Evolutionary conservation across 37 sponge, comb jelly and placozoan species (phyloP).

Genomic region (Beroe ovata): DNA sequence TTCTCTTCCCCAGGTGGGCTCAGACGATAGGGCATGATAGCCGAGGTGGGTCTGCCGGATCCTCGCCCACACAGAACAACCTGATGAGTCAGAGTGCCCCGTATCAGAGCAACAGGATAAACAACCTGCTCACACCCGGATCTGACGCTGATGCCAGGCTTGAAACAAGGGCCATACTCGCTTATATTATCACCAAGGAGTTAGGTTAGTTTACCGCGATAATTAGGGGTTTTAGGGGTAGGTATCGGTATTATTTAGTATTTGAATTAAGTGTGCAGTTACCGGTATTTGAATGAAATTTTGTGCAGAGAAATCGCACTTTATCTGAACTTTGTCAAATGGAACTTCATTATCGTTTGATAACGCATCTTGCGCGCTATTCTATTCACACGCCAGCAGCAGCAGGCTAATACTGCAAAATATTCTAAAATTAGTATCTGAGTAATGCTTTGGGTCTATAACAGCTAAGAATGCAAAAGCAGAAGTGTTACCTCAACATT

Average conservation of each 20-base stretch:
- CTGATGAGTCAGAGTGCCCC: background rate
- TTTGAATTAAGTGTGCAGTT: background rate
- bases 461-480: no score
- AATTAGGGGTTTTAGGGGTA: no score
- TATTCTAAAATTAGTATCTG: no score
- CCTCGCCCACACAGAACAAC: conserved; percentile 3
- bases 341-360: no score
- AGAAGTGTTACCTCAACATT: no score
- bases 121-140: background rate
- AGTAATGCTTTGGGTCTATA: no score
- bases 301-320: no score
- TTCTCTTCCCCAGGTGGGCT: conserved; percentile 1
- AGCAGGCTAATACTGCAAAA: no score
- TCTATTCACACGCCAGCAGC: no score
- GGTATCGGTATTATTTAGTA: background rate
- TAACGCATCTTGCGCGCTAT: no score
- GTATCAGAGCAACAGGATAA: background rate
- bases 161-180: conserved; percentile 9
- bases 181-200: conserved; percentile 11
- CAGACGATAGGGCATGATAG: conserved; percentile 53
- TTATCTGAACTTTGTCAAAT: no score
- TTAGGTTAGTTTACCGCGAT: background rate
- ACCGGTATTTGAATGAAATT: no score
- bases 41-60: background rate
- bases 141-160: background rate